These are phyloP conservation scores for Euzetes globulus DNA, from an alignment of 2,888 invertebrate genomes.

Conservation along the genomic window DNA sequence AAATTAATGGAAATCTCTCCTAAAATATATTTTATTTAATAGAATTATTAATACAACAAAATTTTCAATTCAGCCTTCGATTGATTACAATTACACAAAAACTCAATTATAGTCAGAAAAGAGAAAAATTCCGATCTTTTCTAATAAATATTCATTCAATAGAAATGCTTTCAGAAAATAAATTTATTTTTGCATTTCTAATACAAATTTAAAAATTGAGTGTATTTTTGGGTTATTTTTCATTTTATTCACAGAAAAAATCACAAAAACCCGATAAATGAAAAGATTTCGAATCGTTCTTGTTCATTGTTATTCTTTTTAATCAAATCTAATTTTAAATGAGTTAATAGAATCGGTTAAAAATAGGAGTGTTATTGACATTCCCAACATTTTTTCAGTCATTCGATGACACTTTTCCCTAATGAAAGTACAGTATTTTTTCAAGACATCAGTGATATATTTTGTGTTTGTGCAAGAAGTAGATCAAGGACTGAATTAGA, in stretches of 20 bases:
- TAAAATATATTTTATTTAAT: background rate
- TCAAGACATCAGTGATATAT: background rate
- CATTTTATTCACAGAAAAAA: background rate
- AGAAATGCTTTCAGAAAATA: background rate
- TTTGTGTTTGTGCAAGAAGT: background rate
- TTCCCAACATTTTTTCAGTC: background rate
- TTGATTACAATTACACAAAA: constrained; percentile 23
- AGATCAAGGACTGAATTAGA: constrained; percentile 12
- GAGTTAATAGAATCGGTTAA: background rate
- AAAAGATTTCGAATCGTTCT: background rate
- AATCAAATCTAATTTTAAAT: background rate
- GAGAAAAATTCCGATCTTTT: no score
- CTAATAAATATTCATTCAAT: background rate
- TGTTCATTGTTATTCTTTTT: background rate
- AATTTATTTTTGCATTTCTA: background rate
- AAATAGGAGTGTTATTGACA: constrained; percentile 2
- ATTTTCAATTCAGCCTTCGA: background rate
- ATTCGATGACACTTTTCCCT: constrained; percentile 10
- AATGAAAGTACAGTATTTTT: background rate
- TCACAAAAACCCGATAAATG: background rate
- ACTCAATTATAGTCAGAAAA: background rate
- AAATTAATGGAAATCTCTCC: no score
- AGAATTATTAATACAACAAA: background rate
- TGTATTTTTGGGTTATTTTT: background rate
- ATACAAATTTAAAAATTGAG: background rate